phyloP scores from a whole-genome alignment of 2,888 invertebrate species.

The Oscheius sp. region DNA sequence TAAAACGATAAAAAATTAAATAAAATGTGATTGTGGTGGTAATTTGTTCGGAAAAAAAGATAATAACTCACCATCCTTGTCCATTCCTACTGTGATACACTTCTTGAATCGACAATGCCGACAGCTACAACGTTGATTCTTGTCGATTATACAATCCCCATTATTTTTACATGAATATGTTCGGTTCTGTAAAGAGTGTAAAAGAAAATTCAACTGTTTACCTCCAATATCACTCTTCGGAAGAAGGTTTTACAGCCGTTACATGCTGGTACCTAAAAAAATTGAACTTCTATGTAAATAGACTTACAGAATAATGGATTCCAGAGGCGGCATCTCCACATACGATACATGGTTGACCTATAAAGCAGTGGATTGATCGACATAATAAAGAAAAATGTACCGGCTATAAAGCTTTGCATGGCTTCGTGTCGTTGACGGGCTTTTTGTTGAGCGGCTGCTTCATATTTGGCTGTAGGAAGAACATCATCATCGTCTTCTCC shows the following conservation, averaged over 20 bases:
- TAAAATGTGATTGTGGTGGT: too few species aligned
- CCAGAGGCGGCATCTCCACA: constrained; percentile 64
- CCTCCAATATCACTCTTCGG: constrained; percentile 64
- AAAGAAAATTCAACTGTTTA: constrained; percentile 22
- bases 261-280: constrained; percentile 38
- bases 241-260: constrained; percentile 68
- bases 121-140: constrained; percentile 61
- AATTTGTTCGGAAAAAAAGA: too few species aligned
- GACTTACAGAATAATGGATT: constrained; percentile 57
- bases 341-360: constrained; percentile 59
- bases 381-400: constrained; percentile 5
- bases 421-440: constrained; percentile 25
- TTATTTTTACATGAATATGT: constrained; percentile 68
- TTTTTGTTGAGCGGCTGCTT: constrained; percentile 18
- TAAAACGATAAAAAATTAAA: too few species aligned
- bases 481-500: constrained; percentile 27
- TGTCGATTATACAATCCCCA: constrained; percentile 65
- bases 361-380: too few species aligned
- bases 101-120: constrained; percentile 66
- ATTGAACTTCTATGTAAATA: neutral
- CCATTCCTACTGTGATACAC: constrained; percentile 65
- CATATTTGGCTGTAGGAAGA: constrained; percentile 3
- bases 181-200: constrained; percentile 54
- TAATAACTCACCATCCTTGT: constrained; percentile 48
- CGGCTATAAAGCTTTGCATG: constrained; percentile 19